Percentiles rank a stretch among this genome's conserved stretches.
phyloP scores from a whole-genome alignment of 2,797 vertebrate species.

The Vireo griseus region DNA sequence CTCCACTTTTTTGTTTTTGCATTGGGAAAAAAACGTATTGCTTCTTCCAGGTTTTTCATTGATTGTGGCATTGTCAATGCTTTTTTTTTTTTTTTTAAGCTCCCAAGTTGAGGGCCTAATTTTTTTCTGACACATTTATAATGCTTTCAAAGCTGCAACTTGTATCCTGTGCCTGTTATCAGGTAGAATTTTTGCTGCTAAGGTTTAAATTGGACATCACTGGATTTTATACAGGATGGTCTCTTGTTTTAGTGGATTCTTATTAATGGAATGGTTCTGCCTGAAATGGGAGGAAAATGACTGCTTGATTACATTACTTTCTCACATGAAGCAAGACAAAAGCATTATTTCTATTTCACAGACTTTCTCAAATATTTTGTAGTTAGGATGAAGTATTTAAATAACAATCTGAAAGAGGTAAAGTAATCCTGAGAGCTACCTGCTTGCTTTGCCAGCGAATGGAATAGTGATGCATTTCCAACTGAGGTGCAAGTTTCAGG shows the following conservation, averaged over 20 bases:
- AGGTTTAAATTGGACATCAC: not conserved
- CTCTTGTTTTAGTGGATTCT: not conserved
- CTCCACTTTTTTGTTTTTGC: not conserved
- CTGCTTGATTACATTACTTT: not conserved
- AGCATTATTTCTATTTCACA: not conserved
- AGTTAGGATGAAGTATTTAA: not conserved
- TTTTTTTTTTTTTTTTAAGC: not conserved
- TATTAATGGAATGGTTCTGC: slow-evolving; percentile 5
- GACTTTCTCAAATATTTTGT: not conserved
- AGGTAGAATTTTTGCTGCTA: not conserved
- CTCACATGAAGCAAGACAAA: not conserved
- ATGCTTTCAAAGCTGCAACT: not conserved
- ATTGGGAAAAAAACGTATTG: not conserved
- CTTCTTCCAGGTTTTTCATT: not conserved
- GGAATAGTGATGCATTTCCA: not conserved
- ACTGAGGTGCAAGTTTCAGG: not conserved
- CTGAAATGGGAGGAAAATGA: not conserved
- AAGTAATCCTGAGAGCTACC: not conserved
- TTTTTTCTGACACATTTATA: not conserved
- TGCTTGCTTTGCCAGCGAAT: not conserved
- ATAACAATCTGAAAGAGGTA: not conserved
- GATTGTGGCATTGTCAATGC: not conserved
- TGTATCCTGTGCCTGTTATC: not conserved
- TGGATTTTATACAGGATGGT: not conserved
- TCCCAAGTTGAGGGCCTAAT: not conserved